Evolutionary conservation across 2,797 vertebrate species (phyloP).

Genomic region (Yasuhikotakia modesta): DNA sequence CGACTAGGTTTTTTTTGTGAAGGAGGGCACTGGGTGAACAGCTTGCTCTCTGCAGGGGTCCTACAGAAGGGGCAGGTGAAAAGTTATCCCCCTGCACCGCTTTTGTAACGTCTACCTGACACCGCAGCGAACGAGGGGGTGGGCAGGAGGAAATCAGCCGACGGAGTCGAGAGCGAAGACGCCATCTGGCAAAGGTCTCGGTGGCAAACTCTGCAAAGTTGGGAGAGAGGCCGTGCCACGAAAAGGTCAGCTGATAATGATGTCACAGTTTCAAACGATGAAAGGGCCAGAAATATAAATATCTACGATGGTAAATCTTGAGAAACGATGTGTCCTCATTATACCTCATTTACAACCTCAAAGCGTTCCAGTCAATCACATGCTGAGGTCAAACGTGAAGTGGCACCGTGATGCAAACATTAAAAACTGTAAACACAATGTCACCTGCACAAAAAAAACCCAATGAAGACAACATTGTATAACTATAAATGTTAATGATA

Average conservation of each 20-base stretch:
- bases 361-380: too few relatives aligned
- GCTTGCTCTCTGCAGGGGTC: slow-evolving; percentile 77
- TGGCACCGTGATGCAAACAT: too few relatives aligned
- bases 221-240: slow-evolving; percentile 38
- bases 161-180: slow-evolving; percentile 56
- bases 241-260: slow-evolving; percentile 59
- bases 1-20: slow-evolving; percentile 38
- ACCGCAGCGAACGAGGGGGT: slow-evolving; percentile 62
- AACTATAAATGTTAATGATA: too few relatives aligned
- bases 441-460: too few relatives aligned
- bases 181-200: slow-evolving; percentile 63
- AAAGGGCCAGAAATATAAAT: slow-evolving; percentile 30
- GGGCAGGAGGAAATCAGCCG: slow-evolving; percentile 58
- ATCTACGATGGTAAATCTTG: background rate
- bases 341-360: too few relatives aligned
- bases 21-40: slow-evolving; percentile 68
- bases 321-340: background rate
- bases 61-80: slow-evolving; percentile 73
- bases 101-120: slow-evolving; percentile 74
- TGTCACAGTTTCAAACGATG: slow-evolving; percentile 59
- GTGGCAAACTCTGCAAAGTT: slow-evolving; percentile 49
- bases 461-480: too few relatives aligned
- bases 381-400: too few relatives aligned
- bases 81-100: slow-evolving; percentile 72
- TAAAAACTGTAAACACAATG: too few relatives aligned